These are phyloP conservation scores for Gymnoscopelus braueri DNA, from an alignment of 2,797 vertebrate species.

Conservation along the genomic window DNA sequence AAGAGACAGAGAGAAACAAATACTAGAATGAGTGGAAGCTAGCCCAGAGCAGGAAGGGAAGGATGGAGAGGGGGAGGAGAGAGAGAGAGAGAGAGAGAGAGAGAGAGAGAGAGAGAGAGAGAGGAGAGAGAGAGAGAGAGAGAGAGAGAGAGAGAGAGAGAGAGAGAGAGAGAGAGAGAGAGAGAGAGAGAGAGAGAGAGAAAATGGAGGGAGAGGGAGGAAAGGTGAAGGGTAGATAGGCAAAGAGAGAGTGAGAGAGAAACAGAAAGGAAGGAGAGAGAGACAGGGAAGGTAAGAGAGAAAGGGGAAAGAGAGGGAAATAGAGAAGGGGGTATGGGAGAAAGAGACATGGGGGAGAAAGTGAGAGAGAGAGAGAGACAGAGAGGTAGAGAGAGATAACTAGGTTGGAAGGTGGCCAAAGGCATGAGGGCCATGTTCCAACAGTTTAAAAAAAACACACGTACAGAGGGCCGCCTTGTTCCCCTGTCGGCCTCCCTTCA, in stretches of 20 bases:
- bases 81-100: conserved; percentile 13
- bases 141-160: conserved; percentile 36
- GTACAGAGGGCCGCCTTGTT: conserved; percentile 73
- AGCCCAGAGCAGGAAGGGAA: conserved; percentile 1
- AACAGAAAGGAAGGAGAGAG: conserved; percentile 18
- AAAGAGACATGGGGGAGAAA: neutral
- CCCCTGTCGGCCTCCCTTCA: conserved; percentile 59
- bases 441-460: conserved; percentile 46
- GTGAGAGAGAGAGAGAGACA: conserved; percentile 41
- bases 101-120: conserved; percentile 45
- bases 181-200: conserved; percentile 41
- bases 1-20: neutral
- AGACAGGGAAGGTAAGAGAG: conserved; percentile 10
- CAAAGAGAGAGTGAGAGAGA: conserved; percentile 26
- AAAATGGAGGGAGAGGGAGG: conserved; percentile 34
- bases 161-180: conserved; percentile 9
- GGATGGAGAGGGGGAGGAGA: neutral
- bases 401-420: conserved; percentile 73
- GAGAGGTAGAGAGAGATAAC: conserved; percentile 59
- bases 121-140: conserved; percentile 29
- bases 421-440: conserved; percentile 66
- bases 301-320: conserved; percentile 20
- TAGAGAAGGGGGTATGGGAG: neutral
- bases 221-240: conserved; percentile 8
- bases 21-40: too few species aligned